phyloP scores from a whole-genome alignment of 2,888 invertebrate genomes.

The Drosophila siamana region DNA sequence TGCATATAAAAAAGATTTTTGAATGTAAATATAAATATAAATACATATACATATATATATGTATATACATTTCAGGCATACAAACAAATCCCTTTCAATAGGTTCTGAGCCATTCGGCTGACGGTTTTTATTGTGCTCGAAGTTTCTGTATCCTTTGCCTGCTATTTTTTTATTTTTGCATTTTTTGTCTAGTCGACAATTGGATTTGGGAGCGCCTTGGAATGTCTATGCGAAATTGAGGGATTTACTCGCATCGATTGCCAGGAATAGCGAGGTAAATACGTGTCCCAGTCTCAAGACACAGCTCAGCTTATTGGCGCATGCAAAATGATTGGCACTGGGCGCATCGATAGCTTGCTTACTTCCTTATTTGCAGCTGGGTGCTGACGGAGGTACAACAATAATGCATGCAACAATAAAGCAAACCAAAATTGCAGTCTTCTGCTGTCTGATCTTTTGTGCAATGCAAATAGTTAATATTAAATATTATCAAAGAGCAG shows the following conservation, averaged over 20 bases:
- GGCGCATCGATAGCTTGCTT: conserved; percentile 58
- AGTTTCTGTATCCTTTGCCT: not conserved
- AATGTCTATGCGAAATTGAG: conserved; percentile 61
- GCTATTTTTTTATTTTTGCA: conserved; percentile 2
- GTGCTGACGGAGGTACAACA: too few species aligned
- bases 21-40: conserved; percentile 59
- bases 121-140: conserved; percentile 29
- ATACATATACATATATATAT: conserved; percentile 30
- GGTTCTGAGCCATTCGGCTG: conserved; percentile 46
- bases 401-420: not conserved
- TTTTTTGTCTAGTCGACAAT: conserved; percentile 73
- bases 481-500: conserved; percentile 42
- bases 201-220: conserved; percentile 65
- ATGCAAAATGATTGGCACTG: conserved; percentile 61
- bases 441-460: conserved; percentile 32
- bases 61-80: conserved; percentile 55
- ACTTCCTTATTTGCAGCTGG: conserved; percentile 16
- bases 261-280: conserved; percentile 54
- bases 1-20: conserved; percentile 65
- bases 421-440: conserved; percentile 32
- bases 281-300: conserved; percentile 58
- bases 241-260: conserved; percentile 53
- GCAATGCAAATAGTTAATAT: conserved; percentile 57
- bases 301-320: conserved; percentile 64
- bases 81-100: conserved; percentile 74